phyloP scores from a whole-genome alignment of 1,140 invertebrate species.

The Solenopsis fugax region DNA sequence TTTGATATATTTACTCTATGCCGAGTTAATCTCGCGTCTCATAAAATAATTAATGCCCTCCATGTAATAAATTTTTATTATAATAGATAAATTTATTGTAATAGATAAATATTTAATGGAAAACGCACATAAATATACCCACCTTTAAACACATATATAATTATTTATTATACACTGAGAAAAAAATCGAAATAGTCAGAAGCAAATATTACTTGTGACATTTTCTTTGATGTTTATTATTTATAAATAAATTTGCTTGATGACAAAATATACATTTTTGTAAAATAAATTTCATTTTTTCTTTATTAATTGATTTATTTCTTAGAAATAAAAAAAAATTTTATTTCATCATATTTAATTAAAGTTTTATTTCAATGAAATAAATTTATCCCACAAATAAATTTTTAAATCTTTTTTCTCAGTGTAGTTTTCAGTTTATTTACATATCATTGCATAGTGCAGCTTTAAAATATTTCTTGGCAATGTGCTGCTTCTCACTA shows the following conservation, averaged over 20 bases:
- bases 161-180: background rate
- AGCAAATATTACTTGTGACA: too few species aligned
- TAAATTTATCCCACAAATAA: too few species aligned
- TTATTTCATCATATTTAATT: too few species aligned
- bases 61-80: background rate
- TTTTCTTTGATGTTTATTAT: too few species aligned
- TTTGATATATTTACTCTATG: slow-evolving; percentile 6
- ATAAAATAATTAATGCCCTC: background rate
- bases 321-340: background rate
- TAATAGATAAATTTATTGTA: background rate
- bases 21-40: background rate
- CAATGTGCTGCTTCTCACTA: background rate
- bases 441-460: background rate
- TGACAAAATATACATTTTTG: too few species aligned
- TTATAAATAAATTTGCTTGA: too few species aligned
- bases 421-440: too few species aligned
- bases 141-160: background rate
- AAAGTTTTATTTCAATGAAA: too few species aligned
- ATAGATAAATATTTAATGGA: background rate
- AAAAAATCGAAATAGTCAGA: too few species aligned
- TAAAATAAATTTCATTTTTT: too few species aligned
- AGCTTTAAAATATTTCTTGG: background rate
- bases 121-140: background rate
- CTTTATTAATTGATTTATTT: background rate
- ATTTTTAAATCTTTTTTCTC: too few species aligned